Evolutionary conservation across 2,797 vertebrate species (phyloP).

Genomic region (Myoxocephalus aenaeus): DNA sequence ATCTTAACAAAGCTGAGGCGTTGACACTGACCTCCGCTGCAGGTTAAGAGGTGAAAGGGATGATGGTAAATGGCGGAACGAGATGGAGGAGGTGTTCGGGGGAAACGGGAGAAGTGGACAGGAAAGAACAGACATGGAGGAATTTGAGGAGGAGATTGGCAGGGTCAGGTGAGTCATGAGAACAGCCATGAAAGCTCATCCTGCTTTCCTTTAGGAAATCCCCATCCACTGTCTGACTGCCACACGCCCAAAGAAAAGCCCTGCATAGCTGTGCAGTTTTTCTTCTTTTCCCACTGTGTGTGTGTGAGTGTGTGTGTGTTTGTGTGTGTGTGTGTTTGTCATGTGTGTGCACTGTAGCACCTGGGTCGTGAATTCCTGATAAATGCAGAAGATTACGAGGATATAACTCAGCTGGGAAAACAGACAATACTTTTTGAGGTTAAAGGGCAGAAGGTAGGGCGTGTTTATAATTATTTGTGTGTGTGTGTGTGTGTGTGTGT

Average conservation of each 20-base stretch:
- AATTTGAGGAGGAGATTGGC: constrained; percentile 35
- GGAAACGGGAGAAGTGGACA: not conserved
- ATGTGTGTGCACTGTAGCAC: not conserved
- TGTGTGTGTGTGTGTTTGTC: not conserved
- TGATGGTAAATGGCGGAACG: constrained; percentile 22
- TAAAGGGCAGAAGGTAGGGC: not conserved
- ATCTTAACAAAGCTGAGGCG: constrained; percentile 6
- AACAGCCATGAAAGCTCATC: constrained; percentile 62
- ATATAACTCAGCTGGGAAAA: constrained; percentile 8
- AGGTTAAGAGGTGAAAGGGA: constrained; percentile 31
- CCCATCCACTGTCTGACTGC: constrained; percentile 46
- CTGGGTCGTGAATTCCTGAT: not conserved
- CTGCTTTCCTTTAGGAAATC: constrained; percentile 66
- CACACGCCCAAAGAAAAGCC: constrained; percentile 53
- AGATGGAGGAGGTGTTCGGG: constrained; percentile 9
- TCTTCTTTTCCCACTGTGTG: constrained; percentile 9
- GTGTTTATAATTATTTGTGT: not conserved
- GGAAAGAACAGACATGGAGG: not conserved
- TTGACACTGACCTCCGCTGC: constrained; percentile 6
- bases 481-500: not conserved
- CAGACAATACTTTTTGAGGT: not conserved
- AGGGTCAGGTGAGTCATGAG: constrained; percentile 70
- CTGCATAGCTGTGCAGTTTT: constrained; percentile 13
- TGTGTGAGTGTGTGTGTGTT: constrained; percentile 17
- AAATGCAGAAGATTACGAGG: constrained; percentile 6